These are phyloP conservation scores for Macaca fascicularis DNA, from an alignment of 2,113 vertebrate species.

Conservation along the genomic window DNA sequence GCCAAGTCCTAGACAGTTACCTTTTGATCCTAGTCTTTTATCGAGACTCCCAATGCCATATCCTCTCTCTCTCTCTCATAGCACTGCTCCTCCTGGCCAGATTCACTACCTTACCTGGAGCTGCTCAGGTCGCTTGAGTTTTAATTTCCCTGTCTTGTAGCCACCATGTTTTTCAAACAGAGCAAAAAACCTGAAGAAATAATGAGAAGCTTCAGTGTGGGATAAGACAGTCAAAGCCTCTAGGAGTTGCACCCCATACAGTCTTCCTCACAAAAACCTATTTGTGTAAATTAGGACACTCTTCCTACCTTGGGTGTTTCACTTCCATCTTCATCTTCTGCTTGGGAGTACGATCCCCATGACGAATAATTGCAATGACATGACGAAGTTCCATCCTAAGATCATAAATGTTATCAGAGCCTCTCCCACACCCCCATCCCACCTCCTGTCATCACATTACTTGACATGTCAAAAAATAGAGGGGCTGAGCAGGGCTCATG, in stretches of 20 bases:
- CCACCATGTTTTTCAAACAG: slow-evolving; percentile 97
- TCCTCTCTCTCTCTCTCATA: neutral
- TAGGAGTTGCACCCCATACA: neutral
- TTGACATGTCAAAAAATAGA: neutral
- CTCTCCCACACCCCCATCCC: neutral
- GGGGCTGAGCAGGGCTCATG: too few relatives aligned
- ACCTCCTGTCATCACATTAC: neutral
- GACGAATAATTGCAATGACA: slow-evolving; percentile 97
- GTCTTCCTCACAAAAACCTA: neutral
- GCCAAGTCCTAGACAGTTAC: neutral
- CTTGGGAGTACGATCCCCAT: slow-evolving; percentile 97
- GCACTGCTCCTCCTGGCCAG: neutral
- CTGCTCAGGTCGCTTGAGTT: slow-evolving; percentile 97
- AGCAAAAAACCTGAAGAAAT: slow-evolving; percentile 92
- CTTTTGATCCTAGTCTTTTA: neutral
- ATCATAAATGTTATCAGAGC: neutral
- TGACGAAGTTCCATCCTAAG: slow-evolving; percentile 99
- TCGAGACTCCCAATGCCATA: neutral
- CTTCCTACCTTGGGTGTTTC: slow-evolving; percentile 92
- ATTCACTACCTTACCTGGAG: slow-evolving; percentile 89
- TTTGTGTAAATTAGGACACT: neutral
- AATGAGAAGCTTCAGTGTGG: slow-evolving; percentile 49
- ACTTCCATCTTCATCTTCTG: slow-evolving; percentile 99
- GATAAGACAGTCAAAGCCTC: neutral
- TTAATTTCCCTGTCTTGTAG: slow-evolving; percentile 97